These are phyloP conservation scores for Mimachlamys varia DNA, from an alignment of 2,888 invertebrate species.

Conservation along the genomic window DNA sequence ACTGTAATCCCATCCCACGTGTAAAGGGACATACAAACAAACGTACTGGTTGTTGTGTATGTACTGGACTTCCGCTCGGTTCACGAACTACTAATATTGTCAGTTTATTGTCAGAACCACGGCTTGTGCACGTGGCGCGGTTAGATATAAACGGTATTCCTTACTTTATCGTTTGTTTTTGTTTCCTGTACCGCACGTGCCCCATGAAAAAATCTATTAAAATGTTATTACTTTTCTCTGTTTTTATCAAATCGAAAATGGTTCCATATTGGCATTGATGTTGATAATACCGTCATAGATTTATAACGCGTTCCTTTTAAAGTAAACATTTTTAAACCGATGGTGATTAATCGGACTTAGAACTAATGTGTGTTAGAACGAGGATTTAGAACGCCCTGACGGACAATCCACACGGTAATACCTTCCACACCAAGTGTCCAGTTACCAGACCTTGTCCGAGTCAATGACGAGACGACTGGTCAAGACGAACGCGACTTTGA, in stretches of 20 bases:
- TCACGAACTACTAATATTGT: background rate
- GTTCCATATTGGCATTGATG: background rate
- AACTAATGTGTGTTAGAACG: background rate
- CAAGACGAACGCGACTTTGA: too few relatives aligned
- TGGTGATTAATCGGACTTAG: background rate
- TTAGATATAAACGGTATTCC: constrained; percentile 6
- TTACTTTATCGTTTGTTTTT: background rate
- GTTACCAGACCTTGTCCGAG: too few relatives aligned
- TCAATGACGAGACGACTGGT: too few relatives aligned
- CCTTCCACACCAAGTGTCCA: too few relatives aligned
- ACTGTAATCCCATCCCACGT: background rate
- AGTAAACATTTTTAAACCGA: background rate
- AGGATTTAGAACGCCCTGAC: background rate
- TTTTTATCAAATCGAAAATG: background rate
- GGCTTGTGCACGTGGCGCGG: background rate
- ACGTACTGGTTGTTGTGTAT: background rate
- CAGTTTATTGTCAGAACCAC: background rate
- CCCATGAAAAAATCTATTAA: background rate
- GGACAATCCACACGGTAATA: too few relatives aligned
- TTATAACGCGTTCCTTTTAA: background rate
- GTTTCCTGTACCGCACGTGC: background rate
- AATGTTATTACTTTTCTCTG: background rate
- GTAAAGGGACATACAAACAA: background rate
- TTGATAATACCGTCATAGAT: background rate
- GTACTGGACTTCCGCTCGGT: background rate